These are phyloP conservation scores for Hermaeophaga mercurialis DNA, from an alignment of 2,888 invertebrate species.

Conservation along the genomic window DNA sequence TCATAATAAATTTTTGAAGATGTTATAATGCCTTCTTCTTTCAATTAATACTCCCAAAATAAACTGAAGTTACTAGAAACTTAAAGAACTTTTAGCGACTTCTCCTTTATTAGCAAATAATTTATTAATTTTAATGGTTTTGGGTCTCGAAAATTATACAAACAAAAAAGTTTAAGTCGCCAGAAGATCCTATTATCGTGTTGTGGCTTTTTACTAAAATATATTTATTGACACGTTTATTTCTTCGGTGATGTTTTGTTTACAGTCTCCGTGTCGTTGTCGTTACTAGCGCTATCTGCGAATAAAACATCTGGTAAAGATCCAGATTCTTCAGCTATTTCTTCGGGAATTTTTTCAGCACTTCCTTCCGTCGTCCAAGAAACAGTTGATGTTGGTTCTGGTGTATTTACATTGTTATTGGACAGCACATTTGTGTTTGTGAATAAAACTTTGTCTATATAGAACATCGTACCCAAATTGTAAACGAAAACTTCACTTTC, in stretches of 20 bases:
- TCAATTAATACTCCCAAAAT: too few species aligned
- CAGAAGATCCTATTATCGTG: not conserved
- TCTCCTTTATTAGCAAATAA: too few species aligned
- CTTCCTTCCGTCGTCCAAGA: conserved; percentile 42
- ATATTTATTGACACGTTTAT: conserved; percentile 27
- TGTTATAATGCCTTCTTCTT: too few species aligned
- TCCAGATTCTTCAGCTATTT: conserved; percentile 51
- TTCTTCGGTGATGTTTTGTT: conserved; percentile 27
- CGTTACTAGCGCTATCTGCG: conserved; percentile 48
- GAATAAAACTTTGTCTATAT: conserved; percentile 65
- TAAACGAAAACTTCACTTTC: conserved; percentile 69
- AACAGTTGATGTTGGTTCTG: conserved; percentile 29
- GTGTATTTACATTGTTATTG: conserved; percentile 39
- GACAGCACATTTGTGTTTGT: conserved; percentile 48
- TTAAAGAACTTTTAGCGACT: too few species aligned
- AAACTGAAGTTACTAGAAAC: too few species aligned
- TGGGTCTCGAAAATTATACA: too few species aligned
- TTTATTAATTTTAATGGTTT: too few species aligned
- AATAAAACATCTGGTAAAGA: conserved; percentile 54
- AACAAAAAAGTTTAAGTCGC: too few species aligned
- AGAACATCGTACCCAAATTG: conserved; percentile 69
- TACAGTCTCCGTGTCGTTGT: conserved; percentile 36
- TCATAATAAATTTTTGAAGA: too few species aligned
- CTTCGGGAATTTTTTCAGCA: conserved; percentile 53
- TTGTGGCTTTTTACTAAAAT: not conserved